Evolutionary conservation across 2,888 invertebrate species (phyloP), one percentile per base, ranked within the genome.

Genomic region (Cataglyphis livida): DNA sequence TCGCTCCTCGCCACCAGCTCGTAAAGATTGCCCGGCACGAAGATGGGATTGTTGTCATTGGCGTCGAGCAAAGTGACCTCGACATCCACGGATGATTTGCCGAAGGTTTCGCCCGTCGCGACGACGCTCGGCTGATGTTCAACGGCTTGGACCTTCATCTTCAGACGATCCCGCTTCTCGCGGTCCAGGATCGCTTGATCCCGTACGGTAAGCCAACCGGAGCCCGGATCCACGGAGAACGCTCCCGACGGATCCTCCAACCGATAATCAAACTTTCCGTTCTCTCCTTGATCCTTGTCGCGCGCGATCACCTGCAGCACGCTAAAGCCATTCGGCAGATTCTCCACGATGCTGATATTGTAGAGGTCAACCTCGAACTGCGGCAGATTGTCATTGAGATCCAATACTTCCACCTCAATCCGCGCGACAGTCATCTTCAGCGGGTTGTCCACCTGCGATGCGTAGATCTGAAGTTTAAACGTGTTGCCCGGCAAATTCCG

Each of bases 271-370:
- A 98, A 98, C 91, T 98, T 97, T 0, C 97, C 97, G 92, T 98
- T 98, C 85, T 98, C 98, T 0, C 97, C 98, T 95, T 98, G 97
- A 93, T 98, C 98, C 73, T 96, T 96, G 92, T 98, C 98, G 0
- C 96, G 95, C 0, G 98, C 98, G 92, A 97, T 96, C 12, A 98
- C 97, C 66, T 92, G 90, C 10, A 96, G 93, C 6, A 96, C 96
- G 89, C 96, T 96, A 91, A 96, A 96, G 1, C 98, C 98, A 90
- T 97, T 98, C 0, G 98, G 98, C 41, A 98, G 95, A 93, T 98
- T 98, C 93, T 98, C 98, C 62, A 98, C 98, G 86, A 98, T 98
- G 88, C 98, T 98, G 87, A 98, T 98, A 91, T 98, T 98, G 93
- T 98, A 98, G 91, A 97, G 96, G 91, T 98, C 98, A 0, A 98